Percentiles rank a stretch among this genome's conserved stretches.
Evolutionary conservation across 1,140 invertebrate species (phyloP).

Genomic region (Aleiodes sp.): DNA sequence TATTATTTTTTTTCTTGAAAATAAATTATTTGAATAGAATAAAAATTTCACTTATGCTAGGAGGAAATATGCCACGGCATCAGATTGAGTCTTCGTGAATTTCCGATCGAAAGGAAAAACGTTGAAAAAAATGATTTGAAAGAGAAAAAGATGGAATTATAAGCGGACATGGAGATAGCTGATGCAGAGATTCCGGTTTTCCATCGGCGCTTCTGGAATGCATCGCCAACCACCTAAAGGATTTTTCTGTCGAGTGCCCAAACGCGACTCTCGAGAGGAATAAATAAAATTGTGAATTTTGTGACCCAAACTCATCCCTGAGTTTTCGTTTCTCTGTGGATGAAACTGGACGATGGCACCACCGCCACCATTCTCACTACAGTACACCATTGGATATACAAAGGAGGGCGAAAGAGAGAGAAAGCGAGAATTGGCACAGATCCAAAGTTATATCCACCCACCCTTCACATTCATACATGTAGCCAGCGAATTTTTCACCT

Average conservation of each 20-base stretch:
- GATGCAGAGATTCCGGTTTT: constrained; percentile 35
- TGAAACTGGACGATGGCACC: constrained; percentile 14
- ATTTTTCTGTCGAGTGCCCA: constrained; percentile 43
- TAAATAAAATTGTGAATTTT: constrained; percentile 55
- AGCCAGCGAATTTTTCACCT: not conserved
- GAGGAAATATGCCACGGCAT: not conserved
- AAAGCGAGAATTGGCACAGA: not conserved
- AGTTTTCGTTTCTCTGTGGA: not conserved
- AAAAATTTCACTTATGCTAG: not conserved
- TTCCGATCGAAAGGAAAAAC: not conserved
- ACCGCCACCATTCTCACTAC: constrained; percentile 35
- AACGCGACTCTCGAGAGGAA: constrained; percentile 42
- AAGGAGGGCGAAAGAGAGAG: not conserved
- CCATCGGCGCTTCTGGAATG: constrained; percentile 35
- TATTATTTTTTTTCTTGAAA: not conserved
- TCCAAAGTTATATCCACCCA: not conserved
- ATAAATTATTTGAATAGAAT: not conserved
- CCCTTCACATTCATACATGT: not conserved
- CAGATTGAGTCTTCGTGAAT: too few relatives aligned
- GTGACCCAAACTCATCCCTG: constrained; percentile 27
- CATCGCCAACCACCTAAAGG: constrained; percentile 36
- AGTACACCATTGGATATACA: constrained; percentile 6
- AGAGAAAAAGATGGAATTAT: constrained; percentile 21
- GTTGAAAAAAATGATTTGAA: constrained; percentile 15
- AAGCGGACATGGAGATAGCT: constrained; percentile 24